phyloP scores from a whole-genome alignment of 2,888 invertebrate genomes.

The Ferrisia virgata region DNA sequence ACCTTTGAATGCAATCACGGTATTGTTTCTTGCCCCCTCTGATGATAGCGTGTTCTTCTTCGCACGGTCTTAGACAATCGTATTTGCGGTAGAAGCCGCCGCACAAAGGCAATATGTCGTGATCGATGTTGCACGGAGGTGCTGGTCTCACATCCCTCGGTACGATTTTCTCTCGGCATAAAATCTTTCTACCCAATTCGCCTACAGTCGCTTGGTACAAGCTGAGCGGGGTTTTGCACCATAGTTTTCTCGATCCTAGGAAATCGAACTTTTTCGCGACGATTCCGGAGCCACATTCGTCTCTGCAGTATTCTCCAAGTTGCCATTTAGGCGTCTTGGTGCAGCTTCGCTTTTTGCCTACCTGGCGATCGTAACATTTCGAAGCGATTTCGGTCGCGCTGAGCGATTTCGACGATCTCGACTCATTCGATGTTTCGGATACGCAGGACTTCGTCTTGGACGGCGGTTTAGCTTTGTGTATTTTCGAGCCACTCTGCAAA shows the following conservation, averaged over 20 bases:
- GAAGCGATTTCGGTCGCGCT: neutral
- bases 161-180: conserved; percentile 17
- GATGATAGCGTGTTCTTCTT: neutral
- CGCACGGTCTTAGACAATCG: conserved; percentile 30
- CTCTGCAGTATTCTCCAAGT: neutral
- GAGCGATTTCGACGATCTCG: neutral
- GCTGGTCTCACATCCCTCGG: conserved; percentile 12
- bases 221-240: conserved; percentile 33
- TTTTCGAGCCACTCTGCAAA: neutral
- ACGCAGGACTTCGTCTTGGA: neutral
- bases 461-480: neutral
- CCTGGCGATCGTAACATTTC: neutral
- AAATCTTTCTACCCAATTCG: conserved; percentile 23
- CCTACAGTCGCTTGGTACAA: conserved; percentile 36
- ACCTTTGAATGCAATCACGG: neutral
- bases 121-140: conserved; percentile 21
- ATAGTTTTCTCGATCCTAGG: neutral
- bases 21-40: conserved; percentile 3
- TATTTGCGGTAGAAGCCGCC: conserved; percentile 33
- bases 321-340: neutral
- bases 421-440: neutral
- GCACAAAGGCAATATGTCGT: conserved; percentile 12
- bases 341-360: neutral
- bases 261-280: neutral
- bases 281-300: neutral